Evolutionary conservation across 1,140 invertebrate genomes (phyloP).

Genomic region (Platyscapa corneri): DNA sequence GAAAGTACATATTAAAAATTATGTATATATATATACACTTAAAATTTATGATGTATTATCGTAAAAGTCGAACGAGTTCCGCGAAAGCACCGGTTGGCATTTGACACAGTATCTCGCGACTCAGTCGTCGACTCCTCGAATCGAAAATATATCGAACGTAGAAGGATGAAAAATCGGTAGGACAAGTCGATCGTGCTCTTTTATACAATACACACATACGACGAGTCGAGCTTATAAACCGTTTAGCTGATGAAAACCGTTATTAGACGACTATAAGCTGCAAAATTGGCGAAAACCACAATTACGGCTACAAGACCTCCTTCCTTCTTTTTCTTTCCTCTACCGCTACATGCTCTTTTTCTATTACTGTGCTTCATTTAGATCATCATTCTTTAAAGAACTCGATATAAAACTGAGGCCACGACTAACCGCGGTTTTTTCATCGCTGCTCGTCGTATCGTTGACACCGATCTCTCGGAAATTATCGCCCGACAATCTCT

Average conservation of each 20-base stretch:
- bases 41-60: no score
- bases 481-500: constrained; percentile 61
- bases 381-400: constrained; percentile 11
- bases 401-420: not conserved
- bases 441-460: constrained; percentile 12
- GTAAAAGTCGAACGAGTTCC: no score
- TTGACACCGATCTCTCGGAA: constrained; percentile 55
- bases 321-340: not conserved
- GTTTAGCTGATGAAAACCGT: constrained; percentile 61
- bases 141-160: not conserved
- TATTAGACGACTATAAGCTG: constrained; percentile 60
- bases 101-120: not conserved
- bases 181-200: not conserved
- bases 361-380: constrained; percentile 7
- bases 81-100: no score
- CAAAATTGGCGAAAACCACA: constrained; percentile 44
- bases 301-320: constrained; percentile 21
- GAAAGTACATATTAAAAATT: no score
- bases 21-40: no score
- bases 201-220: constrained; percentile 7
- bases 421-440: no score
- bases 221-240: no score
- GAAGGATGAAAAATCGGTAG: not conserved
- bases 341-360: not conserved
- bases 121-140: not conserved